Evolutionary conservation across 2,888 invertebrate species (phyloP).

Genomic region (Drosophila siamana): DNA sequence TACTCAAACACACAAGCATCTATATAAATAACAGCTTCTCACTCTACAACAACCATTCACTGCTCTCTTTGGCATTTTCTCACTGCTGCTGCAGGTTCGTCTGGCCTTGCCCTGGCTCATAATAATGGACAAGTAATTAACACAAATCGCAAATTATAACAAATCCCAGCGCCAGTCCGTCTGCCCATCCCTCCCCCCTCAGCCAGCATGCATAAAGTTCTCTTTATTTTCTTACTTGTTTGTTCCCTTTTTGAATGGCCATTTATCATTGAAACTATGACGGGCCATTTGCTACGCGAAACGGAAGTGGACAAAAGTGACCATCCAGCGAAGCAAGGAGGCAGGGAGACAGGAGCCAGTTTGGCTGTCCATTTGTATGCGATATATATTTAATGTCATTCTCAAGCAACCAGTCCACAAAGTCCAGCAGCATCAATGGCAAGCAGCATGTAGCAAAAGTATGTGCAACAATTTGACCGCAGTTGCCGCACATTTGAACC

Average conservation of each 20-base stretch:
- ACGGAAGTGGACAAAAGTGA: constrained; percentile 66
- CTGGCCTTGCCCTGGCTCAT: constrained; percentile 28
- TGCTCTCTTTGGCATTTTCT: background rate
- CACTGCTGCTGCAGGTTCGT: constrained; percentile 39
- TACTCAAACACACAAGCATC: background rate
- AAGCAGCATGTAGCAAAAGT: constrained; percentile 46
- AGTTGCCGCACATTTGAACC: constrained; percentile 79
- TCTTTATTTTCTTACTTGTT: constrained; percentile 45
- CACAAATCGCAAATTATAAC: constrained; percentile 77
- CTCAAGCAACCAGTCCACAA: constrained; percentile 56
- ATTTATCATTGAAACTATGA: constrained; percentile 75
- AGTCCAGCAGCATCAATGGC: constrained; percentile 8
- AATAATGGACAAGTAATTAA: constrained; percentile 74
- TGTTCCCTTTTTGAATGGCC: constrained; percentile 54
- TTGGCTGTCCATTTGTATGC: constrained; percentile 40
- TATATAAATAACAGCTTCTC: background rate
- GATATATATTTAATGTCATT: constrained; percentile 68
- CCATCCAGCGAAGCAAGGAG: constrained; percentile 26
- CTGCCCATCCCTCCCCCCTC: constrained; percentile 22
- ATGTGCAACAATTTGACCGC: constrained; percentile 77
- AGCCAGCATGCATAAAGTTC: constrained; percentile 47
- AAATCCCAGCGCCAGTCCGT: constrained; percentile 48
- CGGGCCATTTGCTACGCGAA: constrained; percentile 71
- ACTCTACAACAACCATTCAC: too few relatives aligned
- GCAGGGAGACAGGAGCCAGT: constrained; percentile 45